phyloP scores from a whole-genome alignment of 2,113 vertebrate genomes.

The Phodopus roborovskii region DNA sequence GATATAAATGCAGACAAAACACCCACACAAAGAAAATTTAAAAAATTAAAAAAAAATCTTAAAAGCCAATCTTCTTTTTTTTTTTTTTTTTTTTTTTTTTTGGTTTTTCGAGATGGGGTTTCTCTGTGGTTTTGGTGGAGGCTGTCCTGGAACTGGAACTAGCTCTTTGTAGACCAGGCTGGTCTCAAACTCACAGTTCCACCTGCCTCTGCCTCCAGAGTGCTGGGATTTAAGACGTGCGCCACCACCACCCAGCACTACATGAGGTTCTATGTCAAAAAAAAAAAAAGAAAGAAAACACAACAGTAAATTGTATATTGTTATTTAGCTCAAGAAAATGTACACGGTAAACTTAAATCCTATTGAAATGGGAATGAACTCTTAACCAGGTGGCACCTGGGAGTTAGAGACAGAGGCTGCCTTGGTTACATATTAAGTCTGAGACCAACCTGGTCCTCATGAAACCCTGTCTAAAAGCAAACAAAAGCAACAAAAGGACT shows the following conservation, averaged over 20 bases:
- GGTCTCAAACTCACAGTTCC: too few relatives aligned
- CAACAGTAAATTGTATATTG: neutral
- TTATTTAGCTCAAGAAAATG: neutral
- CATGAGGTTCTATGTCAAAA: neutral
- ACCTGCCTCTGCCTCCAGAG: too few relatives aligned
- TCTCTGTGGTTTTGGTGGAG: too few relatives aligned
- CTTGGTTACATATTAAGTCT: neutral
- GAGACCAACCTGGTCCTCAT: neutral
- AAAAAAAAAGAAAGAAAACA: neutral
- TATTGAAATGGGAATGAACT: neutral
- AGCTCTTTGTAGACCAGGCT: too few relatives aligned
- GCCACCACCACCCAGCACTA: too few relatives aligned
- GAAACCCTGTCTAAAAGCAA: neutral
- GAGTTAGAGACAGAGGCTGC: neutral
- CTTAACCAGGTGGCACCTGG: neutral
- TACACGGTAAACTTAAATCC: neutral
- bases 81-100: too few relatives aligned
- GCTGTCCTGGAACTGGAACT: too few relatives aligned
- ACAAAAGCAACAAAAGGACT: neutral
- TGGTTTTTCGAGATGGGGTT: too few relatives aligned
- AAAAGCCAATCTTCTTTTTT: neutral
- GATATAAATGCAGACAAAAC: neutral
- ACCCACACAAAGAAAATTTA: neutral
- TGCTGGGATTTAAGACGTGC: too few relatives aligned
- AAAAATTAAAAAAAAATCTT: neutral